Conservation (phyloP, 2,797 vertebrate genomes). For the Muscicapa comitata region DNA sequence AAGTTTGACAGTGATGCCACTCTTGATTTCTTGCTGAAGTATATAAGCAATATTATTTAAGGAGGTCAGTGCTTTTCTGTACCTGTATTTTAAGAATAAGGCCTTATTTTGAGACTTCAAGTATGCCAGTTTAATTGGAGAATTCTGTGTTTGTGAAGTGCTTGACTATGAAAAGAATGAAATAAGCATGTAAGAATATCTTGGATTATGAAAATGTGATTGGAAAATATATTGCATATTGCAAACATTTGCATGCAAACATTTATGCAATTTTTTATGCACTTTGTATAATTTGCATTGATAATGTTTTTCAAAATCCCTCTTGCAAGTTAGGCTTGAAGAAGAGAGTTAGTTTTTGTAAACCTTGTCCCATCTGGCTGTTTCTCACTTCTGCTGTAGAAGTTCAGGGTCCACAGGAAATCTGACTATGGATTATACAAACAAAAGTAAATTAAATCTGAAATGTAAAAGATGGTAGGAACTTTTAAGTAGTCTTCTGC, state of each 20-base stretch:
- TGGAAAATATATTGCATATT: background rate
- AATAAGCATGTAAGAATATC: background rate
- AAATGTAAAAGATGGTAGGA: background rate
- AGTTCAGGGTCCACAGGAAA: background rate
- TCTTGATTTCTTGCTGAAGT: background rate
- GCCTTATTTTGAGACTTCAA: background rate
- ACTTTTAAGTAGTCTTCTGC: background rate
- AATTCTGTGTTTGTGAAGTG: background rate
- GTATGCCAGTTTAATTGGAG: background rate
- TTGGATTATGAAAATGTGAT: background rate
- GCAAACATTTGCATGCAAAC: background rate
- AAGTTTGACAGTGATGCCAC: background rate
- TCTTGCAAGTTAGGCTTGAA: background rate
- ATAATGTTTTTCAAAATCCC: background rate
- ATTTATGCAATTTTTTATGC: fast-evolving
- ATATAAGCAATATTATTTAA: background rate
- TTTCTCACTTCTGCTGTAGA: background rate
- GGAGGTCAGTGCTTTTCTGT: background rate
- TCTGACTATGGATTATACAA: background rate
- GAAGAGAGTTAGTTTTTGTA: background rate
- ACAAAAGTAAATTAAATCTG: background rate
- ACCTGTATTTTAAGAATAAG: background rate
- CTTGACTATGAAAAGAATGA: background rate
- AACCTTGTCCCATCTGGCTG: background rate
- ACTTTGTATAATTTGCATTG: background rate